Evolutionary conservation across 2,797 vertebrate genomes (phyloP).

Genomic region (Falco columbarius): DNA sequence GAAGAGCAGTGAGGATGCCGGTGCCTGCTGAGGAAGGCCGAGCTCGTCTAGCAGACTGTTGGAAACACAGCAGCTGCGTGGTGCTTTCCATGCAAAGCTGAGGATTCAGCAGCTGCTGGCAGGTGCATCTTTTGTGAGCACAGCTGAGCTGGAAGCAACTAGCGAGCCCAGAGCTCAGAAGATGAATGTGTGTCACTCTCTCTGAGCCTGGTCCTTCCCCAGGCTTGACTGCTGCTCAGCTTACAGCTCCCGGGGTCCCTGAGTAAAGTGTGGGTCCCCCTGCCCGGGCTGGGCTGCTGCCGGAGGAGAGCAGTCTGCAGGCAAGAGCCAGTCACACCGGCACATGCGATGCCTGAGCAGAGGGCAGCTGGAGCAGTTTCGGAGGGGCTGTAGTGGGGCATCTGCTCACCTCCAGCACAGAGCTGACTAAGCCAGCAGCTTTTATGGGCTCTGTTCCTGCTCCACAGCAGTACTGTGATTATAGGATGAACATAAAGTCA

Average conservation of each 20-base stretch:
- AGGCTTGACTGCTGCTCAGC: not conserved
- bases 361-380: not conserved
- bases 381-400: not conserved
- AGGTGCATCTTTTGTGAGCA: not conserved
- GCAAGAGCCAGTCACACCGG: not conserved
- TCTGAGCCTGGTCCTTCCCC: not conserved
- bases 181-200: not conserved
- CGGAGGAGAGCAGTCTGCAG: not conserved
- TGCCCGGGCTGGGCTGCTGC: not conserved
- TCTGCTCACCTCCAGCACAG: not conserved
- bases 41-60: not conserved
- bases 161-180: not conserved
- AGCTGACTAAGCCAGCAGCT: not conserved
- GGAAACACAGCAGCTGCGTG: not conserved
- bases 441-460: not conserved
- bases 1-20: not conserved
- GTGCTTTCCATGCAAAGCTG: not conserved
- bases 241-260: not conserved
- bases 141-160: not conserved
- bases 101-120: not conserved
- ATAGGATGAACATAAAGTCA: not conserved
- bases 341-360: not conserved
- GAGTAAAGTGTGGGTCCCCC: fast-evolving
- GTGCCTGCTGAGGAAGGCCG: not conserved
- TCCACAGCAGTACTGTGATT: not conserved